Evolutionary conservation across 2,888 invertebrate genomes (phyloP), one percentile per base, ranked within the genome.

Genomic region (Ellobium chinense): DNA sequence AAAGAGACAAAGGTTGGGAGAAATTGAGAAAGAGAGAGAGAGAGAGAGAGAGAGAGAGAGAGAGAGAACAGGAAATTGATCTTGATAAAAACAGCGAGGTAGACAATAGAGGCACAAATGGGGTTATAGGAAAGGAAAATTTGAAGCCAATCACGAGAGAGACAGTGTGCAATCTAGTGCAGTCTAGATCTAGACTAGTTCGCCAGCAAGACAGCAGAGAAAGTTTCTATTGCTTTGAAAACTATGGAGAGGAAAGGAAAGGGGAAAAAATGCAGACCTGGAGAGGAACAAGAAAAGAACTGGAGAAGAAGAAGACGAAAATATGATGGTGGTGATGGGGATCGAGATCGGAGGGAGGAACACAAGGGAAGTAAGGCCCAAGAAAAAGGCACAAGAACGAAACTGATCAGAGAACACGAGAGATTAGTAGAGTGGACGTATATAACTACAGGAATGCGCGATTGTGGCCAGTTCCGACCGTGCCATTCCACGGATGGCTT

Each of bases 1-100:
- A 68, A 37, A 68, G 37, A 73, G 72, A 73, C 29, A 73, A 46
- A 74, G 74, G 63, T 14, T 24, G 74, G 36, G 63, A 39, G 63
- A 74, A 56, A 37, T 9, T 29, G 62, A 58, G 73, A 73, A 14
- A 60, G 36, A 60, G 60, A 73, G 73, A 73, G 73, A 7, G 36
- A 58, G 60, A 58, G 29, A 60, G 62, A 73, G 60, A 70, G 70
- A 70, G 7, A 7, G 54, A 70, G 56, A 54, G 31, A 58, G 31
- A 34, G 9, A 34, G 18, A 34, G n/a, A 68, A 21, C 12, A 5
- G 27, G 75, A 63, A 34, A 75, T 24, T 18, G 24, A 75, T 4
- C 62, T 4, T 18, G 37, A 31, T 39, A 60, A 9, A 27, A 63
- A 62, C 37, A 24, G 27, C 14, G 31, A 36, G 36, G 18, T 21